phyloP scores from a whole-genome alignment of 2,888 invertebrate genomes.

The Hyles lineata region DNA sequence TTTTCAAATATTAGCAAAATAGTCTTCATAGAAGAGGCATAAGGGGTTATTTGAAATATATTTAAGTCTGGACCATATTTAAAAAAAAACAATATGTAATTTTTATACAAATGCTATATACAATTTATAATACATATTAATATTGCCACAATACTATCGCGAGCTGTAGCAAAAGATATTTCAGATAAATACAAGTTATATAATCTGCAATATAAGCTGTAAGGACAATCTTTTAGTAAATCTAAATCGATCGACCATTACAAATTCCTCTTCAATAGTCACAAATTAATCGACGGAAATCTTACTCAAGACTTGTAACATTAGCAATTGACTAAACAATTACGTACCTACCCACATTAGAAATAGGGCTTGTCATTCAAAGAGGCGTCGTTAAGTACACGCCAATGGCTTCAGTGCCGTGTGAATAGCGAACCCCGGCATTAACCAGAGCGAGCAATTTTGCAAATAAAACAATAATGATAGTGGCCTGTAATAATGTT shows the following conservation, averaged over 20 bases:
- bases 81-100: no score
- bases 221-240: not conserved
- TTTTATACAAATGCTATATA: no score
- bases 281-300: constrained; percentile 7
- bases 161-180: no score
- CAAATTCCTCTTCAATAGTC: not conserved
- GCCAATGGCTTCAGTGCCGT: constrained; percentile 61
- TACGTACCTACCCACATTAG: constrained; percentile 55
- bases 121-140: no score
- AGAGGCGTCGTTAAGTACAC: constrained; percentile 66
- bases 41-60: no score
- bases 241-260: not conserved
- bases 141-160: no score
- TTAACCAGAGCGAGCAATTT: constrained; percentile 69
- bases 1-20: no score
- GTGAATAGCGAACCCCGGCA: constrained; percentile 65
- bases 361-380: constrained; percentile 71
- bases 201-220: not conserved
- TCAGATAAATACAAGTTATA: no score
- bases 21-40: no score
- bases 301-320: constrained; percentile 42
- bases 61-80: no score
- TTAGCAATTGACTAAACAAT: constrained; percentile 64
- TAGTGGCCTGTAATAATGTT: constrained; percentile 64
- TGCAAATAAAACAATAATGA: constrained; percentile 77